Base-by-base conservation (phyloP, 2,888 invertebrate species). In the Synergus umbraculus region DNA sequence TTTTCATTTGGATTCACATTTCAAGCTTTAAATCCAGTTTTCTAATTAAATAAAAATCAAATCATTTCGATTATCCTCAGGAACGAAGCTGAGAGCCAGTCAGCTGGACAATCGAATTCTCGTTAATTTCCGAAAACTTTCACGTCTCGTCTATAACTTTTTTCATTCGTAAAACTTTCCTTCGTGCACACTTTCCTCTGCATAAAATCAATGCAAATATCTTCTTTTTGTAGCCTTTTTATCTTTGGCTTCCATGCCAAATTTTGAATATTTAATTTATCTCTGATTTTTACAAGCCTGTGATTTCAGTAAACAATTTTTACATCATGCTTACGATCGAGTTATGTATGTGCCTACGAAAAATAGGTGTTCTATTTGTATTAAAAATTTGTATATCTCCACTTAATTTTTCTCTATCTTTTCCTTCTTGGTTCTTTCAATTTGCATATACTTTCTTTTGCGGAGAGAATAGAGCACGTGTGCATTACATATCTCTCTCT, bases 31-130 rank as follows among this genome's bases (percentile, higher is more conserved):
- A 46, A 13, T 49, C 8, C 2, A 69, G 22, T 9, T 69, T 69
- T 69, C 46, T 69, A 69, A 69, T 69, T 69, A 46, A 46, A 66
- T 22, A 8, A 13, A 69, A 69, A 69, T 69, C 29, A 69, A 13
- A 46, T 46, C 67, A 69, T 46, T 46, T 46, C 29, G 13, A 46
- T 69, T 46, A 69, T 49, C 46, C 46, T 4, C 15, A 22, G 15
- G 46, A 46, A 22, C 12, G 46, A 69, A 29, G 13, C 67, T 29
- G 43, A 29, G 43, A 69, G 46, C 29, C 67, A 69, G 46, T 46
- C 46, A 46, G 46, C 67, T 69, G 67, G 46, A 69, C 18, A 69
- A 69, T 69, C 67, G 67, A 46, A 41, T 65, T 69, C 44, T 13
- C 67, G 15, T 29, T 69, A 69, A 69, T 69, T 69, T 49, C 18